A percentile compares a stretch with the other conserved stretches of the same genome.
Conservation (phyloP, 2,888 invertebrate species). For the Monopis laevigella region DNA sequence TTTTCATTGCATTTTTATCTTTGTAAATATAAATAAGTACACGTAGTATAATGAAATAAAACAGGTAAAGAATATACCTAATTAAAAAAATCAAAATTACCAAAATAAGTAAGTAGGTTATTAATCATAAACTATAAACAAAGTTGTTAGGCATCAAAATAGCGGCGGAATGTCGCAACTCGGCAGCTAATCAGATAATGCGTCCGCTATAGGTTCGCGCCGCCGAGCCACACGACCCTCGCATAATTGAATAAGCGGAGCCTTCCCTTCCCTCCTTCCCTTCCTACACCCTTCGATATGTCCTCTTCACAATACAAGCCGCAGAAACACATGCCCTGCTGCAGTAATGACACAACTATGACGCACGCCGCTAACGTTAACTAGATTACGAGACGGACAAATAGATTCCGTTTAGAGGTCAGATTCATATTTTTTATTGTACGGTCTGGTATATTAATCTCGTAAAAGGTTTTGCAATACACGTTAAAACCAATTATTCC, state of each 20-base stretch:
- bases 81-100: no score
- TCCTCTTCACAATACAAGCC: slow-evolving; percentile 4
- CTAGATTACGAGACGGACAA: slow-evolving; percentile 1
- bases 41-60: no score
- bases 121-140: slow-evolving; percentile 14
- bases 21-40: no score
- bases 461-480: no score
- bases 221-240: slow-evolving; percentile 11
- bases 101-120: slow-evolving; percentile 4
- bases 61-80: no score
- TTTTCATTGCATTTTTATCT: no score
- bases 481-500: no score
- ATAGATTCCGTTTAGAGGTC: neutral
- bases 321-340: slow-evolving; percentile 10
- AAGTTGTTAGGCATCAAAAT: slow-evolving; percentile 22
- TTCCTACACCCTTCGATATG: slow-evolving; percentile 1
- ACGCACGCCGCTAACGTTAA: slow-evolving; percentile 6
- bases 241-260: slow-evolving; percentile 11
- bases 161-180: slow-evolving; percentile 14
- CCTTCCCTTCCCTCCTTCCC: slow-evolving; percentile 1
- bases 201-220: slow-evolving; percentile 28
- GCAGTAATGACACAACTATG: neutral
- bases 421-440: neutral
- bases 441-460: no score
- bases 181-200: slow-evolving; percentile 34